phyloP scores from a whole-genome alignment of 2,113 vertebrate species.

The Chinchilla lanigera region DNA sequence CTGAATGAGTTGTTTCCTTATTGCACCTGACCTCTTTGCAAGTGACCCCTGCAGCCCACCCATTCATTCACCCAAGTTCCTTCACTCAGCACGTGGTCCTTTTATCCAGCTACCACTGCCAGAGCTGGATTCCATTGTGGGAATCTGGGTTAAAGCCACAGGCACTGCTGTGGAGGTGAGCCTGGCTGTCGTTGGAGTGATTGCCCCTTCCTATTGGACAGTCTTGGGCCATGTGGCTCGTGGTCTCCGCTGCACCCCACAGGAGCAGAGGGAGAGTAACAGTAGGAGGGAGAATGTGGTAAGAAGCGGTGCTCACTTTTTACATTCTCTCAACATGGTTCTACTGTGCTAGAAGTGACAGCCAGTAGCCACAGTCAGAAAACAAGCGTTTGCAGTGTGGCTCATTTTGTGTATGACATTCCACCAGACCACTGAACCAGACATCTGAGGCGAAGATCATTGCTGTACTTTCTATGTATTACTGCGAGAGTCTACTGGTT shows the following conservation, averaged over 20 bases:
- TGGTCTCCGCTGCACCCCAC: background rate
- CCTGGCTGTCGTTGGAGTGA: conserved; percentile 31
- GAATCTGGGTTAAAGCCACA: conserved; percentile 46
- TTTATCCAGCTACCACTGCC: conserved; percentile 69
- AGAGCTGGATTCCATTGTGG: conserved; percentile 42
- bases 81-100: conserved; percentile 34
- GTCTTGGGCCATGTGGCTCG: background rate
- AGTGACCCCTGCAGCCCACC: conserved; percentile 60
- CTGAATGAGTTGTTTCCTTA: conserved; percentile 31
- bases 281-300: background rate
- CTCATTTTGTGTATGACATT: conserved; percentile 61
- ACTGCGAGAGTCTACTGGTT: conserved; percentile 21
- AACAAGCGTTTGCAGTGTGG: conserved; percentile 48
- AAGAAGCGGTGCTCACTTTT: conserved; percentile 60
- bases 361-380: conserved; percentile 32
- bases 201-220: background rate
- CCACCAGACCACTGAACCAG: conserved; percentile 49
- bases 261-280: background rate
- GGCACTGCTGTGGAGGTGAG: conserved; percentile 4
- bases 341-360: conserved; percentile 6
- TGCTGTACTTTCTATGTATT: conserved; percentile 68
- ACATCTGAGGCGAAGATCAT: conserved; percentile 61
- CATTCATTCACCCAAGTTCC: background rate
- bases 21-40: conserved; percentile 53
- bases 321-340: conserved; percentile 6